These are phyloP conservation scores for Pithys albifrons DNA, from an alignment of 2,113 vertebrate species.

Conservation along the genomic window DNA sequence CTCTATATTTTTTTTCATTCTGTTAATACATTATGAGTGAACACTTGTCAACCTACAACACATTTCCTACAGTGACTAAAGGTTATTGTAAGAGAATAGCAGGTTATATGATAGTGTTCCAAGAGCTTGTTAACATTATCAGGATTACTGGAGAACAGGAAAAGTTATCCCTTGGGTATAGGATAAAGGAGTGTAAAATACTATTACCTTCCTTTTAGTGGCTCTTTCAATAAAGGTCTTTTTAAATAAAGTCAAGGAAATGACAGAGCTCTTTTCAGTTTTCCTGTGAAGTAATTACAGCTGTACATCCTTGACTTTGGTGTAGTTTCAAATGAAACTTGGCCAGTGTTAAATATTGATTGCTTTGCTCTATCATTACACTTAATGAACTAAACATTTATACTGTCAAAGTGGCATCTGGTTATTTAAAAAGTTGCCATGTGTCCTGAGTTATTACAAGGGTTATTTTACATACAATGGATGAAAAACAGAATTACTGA, in stretches of 20 bases:
- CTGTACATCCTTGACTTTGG: not conserved
- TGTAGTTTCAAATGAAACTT: slow-evolving; percentile 15
- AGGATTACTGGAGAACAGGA: not conserved
- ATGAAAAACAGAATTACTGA: not conserved
- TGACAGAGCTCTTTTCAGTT: not conserved
- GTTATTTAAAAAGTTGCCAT: not conserved
- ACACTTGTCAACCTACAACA: not conserved
- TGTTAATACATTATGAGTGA: not conserved
- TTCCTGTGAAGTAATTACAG: not conserved
- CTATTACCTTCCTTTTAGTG: not conserved
- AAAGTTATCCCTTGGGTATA: not conserved
- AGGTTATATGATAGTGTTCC: not conserved
- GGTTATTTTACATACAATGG: not conserved
- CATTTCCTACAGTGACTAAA: not conserved
- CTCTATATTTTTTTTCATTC: not conserved
- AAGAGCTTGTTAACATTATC: not conserved
- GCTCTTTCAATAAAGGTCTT: not conserved
- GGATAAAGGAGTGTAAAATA: not conserved
- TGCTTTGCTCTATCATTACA: not conserved
- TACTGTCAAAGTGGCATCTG: not conserved
- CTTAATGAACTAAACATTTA: not conserved
- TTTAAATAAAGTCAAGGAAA: not conserved
- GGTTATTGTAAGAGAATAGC: not conserved
- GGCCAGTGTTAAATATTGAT: not conserved
- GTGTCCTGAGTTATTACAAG: not conserved